Conservation (phyloP, 2,797 vertebrate species). For the Melanotaenia boesemani region DNA sequence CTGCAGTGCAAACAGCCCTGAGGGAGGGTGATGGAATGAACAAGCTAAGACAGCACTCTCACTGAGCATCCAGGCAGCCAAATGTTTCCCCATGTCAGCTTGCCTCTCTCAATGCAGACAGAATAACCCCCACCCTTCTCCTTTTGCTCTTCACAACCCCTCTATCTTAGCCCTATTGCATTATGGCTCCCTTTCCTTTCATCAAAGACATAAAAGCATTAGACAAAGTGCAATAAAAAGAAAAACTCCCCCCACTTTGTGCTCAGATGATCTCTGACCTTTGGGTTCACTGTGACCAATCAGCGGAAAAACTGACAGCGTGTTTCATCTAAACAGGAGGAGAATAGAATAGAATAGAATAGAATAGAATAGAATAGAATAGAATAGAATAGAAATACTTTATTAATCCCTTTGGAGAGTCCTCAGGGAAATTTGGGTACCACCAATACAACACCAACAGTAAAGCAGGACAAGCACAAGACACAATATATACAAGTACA, state of each 20-base stretch:
- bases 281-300: conserved; percentile 65
- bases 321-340: conserved; percentile 23
- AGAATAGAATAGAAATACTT: too few species aligned
- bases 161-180: conserved; percentile 6
- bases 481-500: too few species aligned
- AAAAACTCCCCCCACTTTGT: conserved; percentile 63
- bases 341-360: too few species aligned
- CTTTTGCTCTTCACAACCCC: not conserved
- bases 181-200: conserved; percentile 41
- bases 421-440: too few species aligned
- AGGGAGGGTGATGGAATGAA: conserved; percentile 48
- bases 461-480: too few species aligned
- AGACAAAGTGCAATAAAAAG: conserved; percentile 60
- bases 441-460: too few species aligned
- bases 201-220: conserved; percentile 26
- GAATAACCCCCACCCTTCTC: conserved; percentile 3
- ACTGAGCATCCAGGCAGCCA: conserved; percentile 41
- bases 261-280: conserved; percentile 60
- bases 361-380: too few species aligned
- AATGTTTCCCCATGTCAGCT: conserved; percentile 59
- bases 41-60: conserved; percentile 69
- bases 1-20: conserved; percentile 62
- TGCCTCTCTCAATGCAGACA: conserved; percentile 43
- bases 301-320: conserved; percentile 65
- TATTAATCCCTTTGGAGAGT: too few species aligned